A percentile compares a stretch with the other conserved stretches of the same genome.
phyloP scores from a whole-genome alignment of 2,888 invertebrate genomes.

The Trisateles emortualis region DNA sequence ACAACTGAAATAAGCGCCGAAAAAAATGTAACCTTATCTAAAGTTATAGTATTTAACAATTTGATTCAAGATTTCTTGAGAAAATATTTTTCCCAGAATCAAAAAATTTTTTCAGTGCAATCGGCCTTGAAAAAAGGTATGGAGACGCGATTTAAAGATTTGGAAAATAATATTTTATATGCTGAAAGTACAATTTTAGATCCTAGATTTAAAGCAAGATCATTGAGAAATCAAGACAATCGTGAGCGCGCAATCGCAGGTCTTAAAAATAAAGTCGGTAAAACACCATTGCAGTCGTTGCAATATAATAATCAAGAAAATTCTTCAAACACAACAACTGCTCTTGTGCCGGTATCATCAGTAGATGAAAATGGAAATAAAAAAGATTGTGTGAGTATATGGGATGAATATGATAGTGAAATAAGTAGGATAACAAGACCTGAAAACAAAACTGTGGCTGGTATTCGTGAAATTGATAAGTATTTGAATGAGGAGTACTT shows the following conservation, averaged over 20 bases:
- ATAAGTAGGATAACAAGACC: slow-evolving; percentile 10
- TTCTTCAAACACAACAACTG: no score
- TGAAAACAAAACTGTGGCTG: slow-evolving; percentile 19
- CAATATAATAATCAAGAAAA: no score
- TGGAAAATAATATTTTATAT: background rate
- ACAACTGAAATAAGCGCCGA: background rate
- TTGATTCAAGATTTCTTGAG: background rate
- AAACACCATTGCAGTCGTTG: no score
- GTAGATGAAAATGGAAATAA: no score
- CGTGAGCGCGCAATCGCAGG: background rate
- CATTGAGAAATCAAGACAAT: background rate
- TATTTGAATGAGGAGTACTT: slow-evolving; percentile 19
- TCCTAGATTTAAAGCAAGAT: background rate
- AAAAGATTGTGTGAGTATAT: background rate
- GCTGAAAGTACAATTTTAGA: background rate
- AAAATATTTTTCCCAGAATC: background rate
- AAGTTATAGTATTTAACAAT: background rate
- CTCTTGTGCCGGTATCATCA: no score
- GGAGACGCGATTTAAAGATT: background rate
- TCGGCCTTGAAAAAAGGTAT: background rate
- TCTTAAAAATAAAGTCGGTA: background rate
- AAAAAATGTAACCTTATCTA: background rate
- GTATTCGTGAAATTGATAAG: slow-evolving; percentile 26
- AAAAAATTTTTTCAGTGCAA: background rate
- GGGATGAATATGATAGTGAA: slow-evolving; percentile 8